A percentile compares a stretch with the other conserved stretches of the same genome.
phyloP scores from a whole-genome alignment of 1,140 invertebrate species.

The Oncopeltus fasciatus region DNA sequence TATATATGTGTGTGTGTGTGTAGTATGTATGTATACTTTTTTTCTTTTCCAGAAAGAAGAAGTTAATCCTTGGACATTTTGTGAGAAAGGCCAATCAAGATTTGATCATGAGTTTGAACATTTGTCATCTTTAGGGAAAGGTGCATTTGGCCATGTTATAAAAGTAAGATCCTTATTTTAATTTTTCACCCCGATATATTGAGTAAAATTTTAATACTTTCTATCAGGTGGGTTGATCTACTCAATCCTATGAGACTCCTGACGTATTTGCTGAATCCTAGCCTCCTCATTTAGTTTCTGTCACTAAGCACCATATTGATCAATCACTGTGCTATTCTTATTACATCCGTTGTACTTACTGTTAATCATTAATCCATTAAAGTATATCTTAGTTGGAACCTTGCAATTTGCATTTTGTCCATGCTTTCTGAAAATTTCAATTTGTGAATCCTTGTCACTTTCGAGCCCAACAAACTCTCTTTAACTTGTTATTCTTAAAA shows the following conservation, averaged over 20 bases:
- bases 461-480: too few species aligned
- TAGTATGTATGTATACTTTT: too few species aligned
- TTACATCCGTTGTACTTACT: background rate
- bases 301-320: background rate
- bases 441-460: too few species aligned
- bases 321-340: background rate
- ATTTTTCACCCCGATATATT: background rate
- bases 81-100: slow-evolving; percentile 41
- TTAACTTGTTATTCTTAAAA: too few species aligned
- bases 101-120: slow-evolving; percentile 78
- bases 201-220: background rate
- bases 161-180: slow-evolving; percentile 45
- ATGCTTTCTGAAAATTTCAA: too few species aligned
- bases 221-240: background rate
- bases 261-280: background rate
- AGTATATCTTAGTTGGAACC: too few species aligned
- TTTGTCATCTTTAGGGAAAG: slow-evolving; percentile 72
- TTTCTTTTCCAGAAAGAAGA: background rate
- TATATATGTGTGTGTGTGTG: too few species aligned
- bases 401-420: too few species aligned
- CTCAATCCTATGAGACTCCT: too few species aligned
- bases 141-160: slow-evolving; percentile 89
- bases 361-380: too few species aligned
- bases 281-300: background rate
- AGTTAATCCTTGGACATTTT: background rate